A percentile compares a stretch with the other conserved stretches of the same genome.
These are phyloP conservation scores for Champsocephalus esox DNA, from an alignment of 2,797 vertebrate species.

Conservation along the genomic window DNA sequence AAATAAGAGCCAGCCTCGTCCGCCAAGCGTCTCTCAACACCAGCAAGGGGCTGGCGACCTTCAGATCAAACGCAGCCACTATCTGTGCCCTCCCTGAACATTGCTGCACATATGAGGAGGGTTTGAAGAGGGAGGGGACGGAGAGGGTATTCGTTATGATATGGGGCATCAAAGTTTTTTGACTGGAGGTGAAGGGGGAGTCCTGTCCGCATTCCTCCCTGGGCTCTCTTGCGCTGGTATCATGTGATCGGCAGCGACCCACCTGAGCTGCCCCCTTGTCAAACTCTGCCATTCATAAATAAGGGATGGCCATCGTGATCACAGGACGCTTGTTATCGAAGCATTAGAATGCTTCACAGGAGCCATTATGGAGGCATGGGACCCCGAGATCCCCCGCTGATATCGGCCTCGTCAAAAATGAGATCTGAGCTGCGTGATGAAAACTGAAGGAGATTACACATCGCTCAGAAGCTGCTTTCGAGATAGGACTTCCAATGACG, in stretches of 20 bases:
- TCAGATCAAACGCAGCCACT: slow-evolving; percentile 98
- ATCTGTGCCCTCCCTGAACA: slow-evolving; percentile 86
- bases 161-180: slow-evolving; percentile 90
- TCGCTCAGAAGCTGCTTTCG: slow-evolving; percentile 60
- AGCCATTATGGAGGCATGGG: slow-evolving; percentile 76
- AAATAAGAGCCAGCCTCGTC: slow-evolving; percentile 97
- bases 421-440: slow-evolving; percentile 77
- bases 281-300: slow-evolving; percentile 87
- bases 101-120: slow-evolving; percentile 67
- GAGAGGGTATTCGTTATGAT: slow-evolving; percentile 87
- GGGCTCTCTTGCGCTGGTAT: slow-evolving; percentile 70
- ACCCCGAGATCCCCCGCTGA: slow-evolving; percentile 74
- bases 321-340: slow-evolving; percentile 76
- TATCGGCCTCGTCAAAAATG: slow-evolving; percentile 74
- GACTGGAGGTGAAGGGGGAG: slow-evolving; percentile 23
- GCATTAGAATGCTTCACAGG: slow-evolving; percentile 77
- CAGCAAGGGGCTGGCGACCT: slow-evolving; percentile 93
- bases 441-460: slow-evolving; percentile 72
- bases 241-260: slow-evolving; percentile 79
- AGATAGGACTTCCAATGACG: slow-evolving; percentile 46
- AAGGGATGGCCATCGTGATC: slow-evolving; percentile 73
- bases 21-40: slow-evolving; percentile 97
- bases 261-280: slow-evolving; percentile 75
- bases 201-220: slow-evolving; percentile 80
- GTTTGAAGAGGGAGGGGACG: slow-evolving; percentile 55